Evolutionary conservation across 2,888 invertebrate species (phyloP).

Genomic region (Portevinia maculata): DNA sequence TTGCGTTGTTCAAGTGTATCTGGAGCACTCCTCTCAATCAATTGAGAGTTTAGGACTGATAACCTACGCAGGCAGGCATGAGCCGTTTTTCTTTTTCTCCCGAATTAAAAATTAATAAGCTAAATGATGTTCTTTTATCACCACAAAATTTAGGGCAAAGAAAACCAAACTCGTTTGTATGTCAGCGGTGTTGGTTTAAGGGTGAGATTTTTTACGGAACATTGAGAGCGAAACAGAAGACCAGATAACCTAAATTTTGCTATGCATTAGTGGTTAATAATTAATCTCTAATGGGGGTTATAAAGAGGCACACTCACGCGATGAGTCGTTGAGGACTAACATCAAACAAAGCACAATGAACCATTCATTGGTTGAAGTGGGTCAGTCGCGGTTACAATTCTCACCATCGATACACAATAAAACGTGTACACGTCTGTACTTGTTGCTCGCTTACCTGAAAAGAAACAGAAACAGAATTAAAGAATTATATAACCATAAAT

Average conservation of each 20-base stretch:
- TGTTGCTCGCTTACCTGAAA: conserved; percentile 49
- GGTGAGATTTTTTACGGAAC: neutral
- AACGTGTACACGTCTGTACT: neutral
- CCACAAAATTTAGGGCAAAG: conserved; percentile 42
- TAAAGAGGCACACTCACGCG: conserved; percentile 62
- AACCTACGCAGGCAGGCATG: conserved; percentile 4
- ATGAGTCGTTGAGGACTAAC: conserved; percentile 57
- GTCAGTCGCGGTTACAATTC: neutral
- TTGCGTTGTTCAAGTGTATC: conserved; percentile 11
- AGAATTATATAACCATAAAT: conserved; percentile 1
- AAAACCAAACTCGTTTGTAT: conserved; percentile 6
- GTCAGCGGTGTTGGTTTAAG: neutral
- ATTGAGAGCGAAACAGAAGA: conserved; percentile 15
- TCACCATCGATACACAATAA: neutral
- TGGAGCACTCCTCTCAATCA: conserved; percentile 5
- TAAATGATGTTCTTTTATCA: conserved; percentile 46
- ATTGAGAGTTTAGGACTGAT: conserved; percentile 36
- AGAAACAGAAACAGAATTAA: conserved; percentile 14
- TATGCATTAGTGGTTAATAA: conserved; percentile 67
- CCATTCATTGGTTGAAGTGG: conserved; percentile 32
- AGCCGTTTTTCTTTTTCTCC: conserved; percentile 8
- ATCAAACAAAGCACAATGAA: conserved; percentile 47
- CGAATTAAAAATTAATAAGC: conserved; percentile 43
- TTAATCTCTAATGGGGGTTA: conserved; percentile 51
- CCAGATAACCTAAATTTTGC: conserved; percentile 63